Base-by-base conservation (phyloP, 2,888 invertebrate species). In the Chesias legatella region DNA sequence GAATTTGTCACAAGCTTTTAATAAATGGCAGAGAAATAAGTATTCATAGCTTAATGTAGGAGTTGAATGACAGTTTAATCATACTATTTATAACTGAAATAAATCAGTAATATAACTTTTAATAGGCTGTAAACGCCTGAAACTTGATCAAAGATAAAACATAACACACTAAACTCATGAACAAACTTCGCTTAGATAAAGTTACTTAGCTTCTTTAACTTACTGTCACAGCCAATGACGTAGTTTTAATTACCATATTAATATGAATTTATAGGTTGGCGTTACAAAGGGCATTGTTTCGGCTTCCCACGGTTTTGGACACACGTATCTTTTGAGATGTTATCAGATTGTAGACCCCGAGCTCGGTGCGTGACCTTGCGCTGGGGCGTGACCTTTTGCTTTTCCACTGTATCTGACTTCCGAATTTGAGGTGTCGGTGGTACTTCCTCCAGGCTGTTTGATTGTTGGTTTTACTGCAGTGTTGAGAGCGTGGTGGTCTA, bases 241-340 rank as follows among this genome's bases (percentile, higher is more conserved):
- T 60, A 68, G 67, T 73, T 77, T 81, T 82, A 81, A 83, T 82
- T 80, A 66, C 73, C 59, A 77, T 80, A 76, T 77, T 71, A 71
- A 76, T 79, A 70, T 63, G 64, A 69, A 72, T 79, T 79, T 79
- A 79, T 70, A 54, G 43, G 36, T 23, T 62, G 60, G 63, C 61
- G 63, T 60, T 64, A 73, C 72, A 69, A 67, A 66, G 63, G 60
- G 60, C 65, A 79, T 78, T 80, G 79, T 74, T 65, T 45, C 48
- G 48, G 45, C 57, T 63, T 83, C 82, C 76, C 83, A 83, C 83
- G 77, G 78, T 66, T 68, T 71, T 65, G 78, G 77, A 73, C 77
- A 73, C 77, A 73, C 67, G 78, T 73, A 65, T 68, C 63, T 60
- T 63, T 38, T 48, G 48, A 62, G 60, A 63, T 59, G 56, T 63